Conservation (phyloP, 2,888 invertebrate species). For the Patella ulyssiponensis region DNA sequence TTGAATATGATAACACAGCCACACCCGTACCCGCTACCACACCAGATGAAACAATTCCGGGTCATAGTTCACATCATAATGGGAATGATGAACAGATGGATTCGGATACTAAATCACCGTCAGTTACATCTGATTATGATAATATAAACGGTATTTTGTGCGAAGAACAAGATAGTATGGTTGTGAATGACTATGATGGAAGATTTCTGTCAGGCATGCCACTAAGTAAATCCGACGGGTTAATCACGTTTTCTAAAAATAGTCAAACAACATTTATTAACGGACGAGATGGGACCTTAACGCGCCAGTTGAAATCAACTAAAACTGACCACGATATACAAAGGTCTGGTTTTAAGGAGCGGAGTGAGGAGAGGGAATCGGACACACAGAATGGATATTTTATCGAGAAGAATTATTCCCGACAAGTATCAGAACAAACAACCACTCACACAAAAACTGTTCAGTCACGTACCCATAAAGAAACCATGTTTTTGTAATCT, state of each 20-base stretch:
- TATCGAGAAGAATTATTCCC: slow-evolving; percentile 31
- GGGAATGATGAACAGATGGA: slow-evolving; percentile 31
- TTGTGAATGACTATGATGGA: slow-evolving; percentile 35
- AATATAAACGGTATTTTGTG: slow-evolving; percentile 49
- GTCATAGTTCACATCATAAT: slow-evolving; percentile 1
- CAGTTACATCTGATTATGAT: slow-evolving; percentile 62
- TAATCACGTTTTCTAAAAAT: slow-evolving; percentile 31
- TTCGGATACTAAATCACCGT: slow-evolving; percentile 46
- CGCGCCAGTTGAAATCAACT: slow-evolving; percentile 36
- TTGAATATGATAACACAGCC: slow-evolving; percentile 24
- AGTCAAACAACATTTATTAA: slow-evolving; percentile 39
- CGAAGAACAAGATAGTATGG: slow-evolving; percentile 8
- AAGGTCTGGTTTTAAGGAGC: slow-evolving; percentile 28
- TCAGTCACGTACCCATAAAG: slow-evolving; percentile 34
- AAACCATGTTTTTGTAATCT: slow-evolving; percentile 32
- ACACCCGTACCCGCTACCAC: slow-evolving; percentile 31
- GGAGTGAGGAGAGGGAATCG: slow-evolving; percentile 26
- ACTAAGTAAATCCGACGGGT: slow-evolving; percentile 49
- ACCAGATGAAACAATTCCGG: slow-evolving; percentile 23
- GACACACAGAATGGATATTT: slow-evolving; percentile 32
- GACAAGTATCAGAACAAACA: slow-evolving; percentile 33
- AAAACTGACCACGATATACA: slow-evolving; percentile 40
- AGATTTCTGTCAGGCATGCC: slow-evolving; percentile 35
- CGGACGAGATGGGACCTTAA: slow-evolving; percentile 33
- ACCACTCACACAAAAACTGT: slow-evolving; percentile 34